phyloP scores from a whole-genome alignment of 2,797 vertebrate genomes.

The Eutrigla gurnardus region DNA sequence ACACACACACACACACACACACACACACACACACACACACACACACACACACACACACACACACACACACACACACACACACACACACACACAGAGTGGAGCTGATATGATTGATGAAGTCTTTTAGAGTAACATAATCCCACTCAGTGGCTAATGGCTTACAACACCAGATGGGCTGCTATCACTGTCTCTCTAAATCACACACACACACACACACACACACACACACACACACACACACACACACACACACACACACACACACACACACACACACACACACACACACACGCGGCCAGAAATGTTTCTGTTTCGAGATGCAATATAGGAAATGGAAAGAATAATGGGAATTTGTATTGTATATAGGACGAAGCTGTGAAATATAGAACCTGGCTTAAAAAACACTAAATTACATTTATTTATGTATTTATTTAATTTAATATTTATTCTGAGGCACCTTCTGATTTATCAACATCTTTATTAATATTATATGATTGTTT shows the following conservation, averaged over 20 bases:
- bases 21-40: constrained; percentile 1
- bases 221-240: constrained; percentile 1
- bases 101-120: constrained; percentile 55
- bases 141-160: constrained; percentile 57
- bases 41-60: background rate
- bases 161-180: constrained; percentile 55
- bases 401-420: too few species aligned
- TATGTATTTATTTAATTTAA: too few species aligned
- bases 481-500: too few species aligned
- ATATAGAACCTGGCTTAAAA: too few species aligned
- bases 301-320: too few species aligned
- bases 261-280: background rate
- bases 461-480: too few species aligned
- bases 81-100: constrained; percentile 7
- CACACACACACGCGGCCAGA: background rate
- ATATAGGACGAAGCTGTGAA: too few species aligned
- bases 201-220: background rate
- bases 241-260: background rate
- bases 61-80: background rate
- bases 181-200: background rate
- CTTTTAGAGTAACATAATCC: constrained; percentile 62
- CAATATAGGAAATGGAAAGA: too few species aligned
- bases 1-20: constrained; percentile 1
- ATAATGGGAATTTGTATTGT: too few species aligned
- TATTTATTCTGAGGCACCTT: too few species aligned